Percentiles rank a stretch among this genome's conserved stretches.
phyloP scores from a whole-genome alignment of 2,797 vertebrate species.

The Spinibarbus caldwelli region DNA sequence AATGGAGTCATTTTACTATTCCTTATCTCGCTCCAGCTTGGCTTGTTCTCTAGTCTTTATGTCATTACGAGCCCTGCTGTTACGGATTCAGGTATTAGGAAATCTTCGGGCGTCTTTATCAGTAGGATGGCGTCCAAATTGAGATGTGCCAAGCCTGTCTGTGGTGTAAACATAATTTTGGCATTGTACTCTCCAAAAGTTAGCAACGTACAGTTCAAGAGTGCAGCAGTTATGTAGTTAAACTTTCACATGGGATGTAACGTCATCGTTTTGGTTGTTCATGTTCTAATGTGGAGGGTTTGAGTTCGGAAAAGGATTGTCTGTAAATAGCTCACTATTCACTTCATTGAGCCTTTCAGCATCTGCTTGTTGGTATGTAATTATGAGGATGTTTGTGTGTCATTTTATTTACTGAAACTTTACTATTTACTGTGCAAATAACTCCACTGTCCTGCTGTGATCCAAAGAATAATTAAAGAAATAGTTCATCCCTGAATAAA shows the following conservation, averaged over 20 bases:
- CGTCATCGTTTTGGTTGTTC: not conserved
- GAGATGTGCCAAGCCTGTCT: constrained; percentile 30
- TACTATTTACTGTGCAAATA: not conserved
- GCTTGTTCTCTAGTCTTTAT: constrained; percentile 66
- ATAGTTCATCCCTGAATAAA: constrained; percentile 16
- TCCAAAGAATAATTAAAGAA: constrained; percentile 31
- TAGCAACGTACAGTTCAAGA: not conserved
- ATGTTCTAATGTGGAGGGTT: not conserved
- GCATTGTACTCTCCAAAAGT: constrained; percentile 17
- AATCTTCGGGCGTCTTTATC: constrained; percentile 10
- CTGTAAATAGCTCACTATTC: not conserved
- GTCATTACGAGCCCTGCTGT: constrained; percentile 61
- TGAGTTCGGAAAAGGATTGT: not conserved
- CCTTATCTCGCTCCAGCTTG: constrained; percentile 69
- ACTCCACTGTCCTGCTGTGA: not conserved
- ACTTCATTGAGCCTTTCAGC: not conserved
- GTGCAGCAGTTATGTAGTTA: not conserved
- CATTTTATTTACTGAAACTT: constrained; percentile 12
- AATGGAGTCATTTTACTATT: constrained; percentile 60
- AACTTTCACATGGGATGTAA: not conserved
- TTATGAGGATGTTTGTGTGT: not conserved
- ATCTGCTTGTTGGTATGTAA: constrained; percentile 3
- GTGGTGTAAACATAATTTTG: constrained; percentile 26
- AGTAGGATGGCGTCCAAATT: constrained; percentile 39
- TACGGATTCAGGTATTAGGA: constrained; percentile 47